Base-by-base conservation (phyloP, 2,888 invertebrate genomes). In the Dasypolia templi region DNA sequence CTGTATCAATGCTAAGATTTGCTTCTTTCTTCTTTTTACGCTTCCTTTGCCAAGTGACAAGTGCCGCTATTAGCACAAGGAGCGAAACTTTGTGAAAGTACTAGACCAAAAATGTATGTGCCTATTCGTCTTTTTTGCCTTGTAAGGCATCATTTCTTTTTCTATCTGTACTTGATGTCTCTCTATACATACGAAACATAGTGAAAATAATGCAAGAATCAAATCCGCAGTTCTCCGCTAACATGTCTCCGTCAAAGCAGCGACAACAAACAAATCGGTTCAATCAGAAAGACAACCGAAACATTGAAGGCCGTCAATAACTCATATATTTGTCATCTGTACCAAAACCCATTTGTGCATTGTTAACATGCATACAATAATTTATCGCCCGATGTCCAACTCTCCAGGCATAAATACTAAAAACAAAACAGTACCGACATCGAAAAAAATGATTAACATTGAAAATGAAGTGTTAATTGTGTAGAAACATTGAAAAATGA, bases 391-490 rank as follows among this genome's bases (percentile, higher is more conserved):
- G 78, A 83, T 86, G 87, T 87, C 88, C 88, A 86, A 86, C 85
- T 86, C 89, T 89, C 89, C 79, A 87, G 86, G 87, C 91, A 91
- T 91, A 90, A 91, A 91, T 89, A 91, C 88, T 89, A 89, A 91
- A 91, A 91, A 92, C 91, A 92, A 93, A 93, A 94, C 83, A 85
- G 89, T 86, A 87, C 86, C 86, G 84, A 87, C 85, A 87, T 88
- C 92, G 92, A 93, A 93, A 94, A 82, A 94, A 92, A 91, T 94
- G 91, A 94, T 94, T 94, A 95, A 94, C 93, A 91, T 89, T 91
- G 92, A 94, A 95, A 85, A 95, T 95, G 95, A 95, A 96, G 96
- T 96, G 96, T 96, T 96, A 96, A 96, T 96, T 95, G 94, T 94
- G 92, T 94, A 92, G 94, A 94, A 93, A 95, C 96, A 95, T 95